These are phyloP conservation scores for Papilio glaucus DNA, from an alignment of 1,140 invertebrate species.

Conservation along the genomic window DNA sequence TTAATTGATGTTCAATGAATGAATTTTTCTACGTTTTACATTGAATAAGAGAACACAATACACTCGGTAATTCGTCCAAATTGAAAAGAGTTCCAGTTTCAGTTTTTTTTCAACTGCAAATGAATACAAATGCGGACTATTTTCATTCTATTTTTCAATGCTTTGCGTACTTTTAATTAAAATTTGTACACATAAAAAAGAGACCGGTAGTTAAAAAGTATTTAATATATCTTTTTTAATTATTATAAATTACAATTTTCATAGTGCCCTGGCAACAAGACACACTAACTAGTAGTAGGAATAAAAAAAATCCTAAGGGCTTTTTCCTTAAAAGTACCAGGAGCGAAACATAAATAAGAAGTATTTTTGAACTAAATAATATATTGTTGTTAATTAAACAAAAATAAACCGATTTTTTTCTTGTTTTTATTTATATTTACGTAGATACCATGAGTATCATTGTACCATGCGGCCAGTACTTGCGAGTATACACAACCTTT, in stretches of 20 bases:
- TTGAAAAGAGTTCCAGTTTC: conserved; percentile 23
- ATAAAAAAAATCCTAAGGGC: too few relatives aligned
- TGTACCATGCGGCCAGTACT: too few relatives aligned
- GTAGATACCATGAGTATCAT: too few relatives aligned
- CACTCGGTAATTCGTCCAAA: conserved; percentile 28
- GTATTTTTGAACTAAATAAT: too few relatives aligned
- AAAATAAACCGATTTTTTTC: too few relatives aligned
- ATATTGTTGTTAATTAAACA: too few relatives aligned
- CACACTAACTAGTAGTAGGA: background rate
- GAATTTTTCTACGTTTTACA: conserved; percentile 20
- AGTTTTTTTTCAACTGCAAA: conserved; percentile 27
- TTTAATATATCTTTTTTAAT: conserved; percentile 1
- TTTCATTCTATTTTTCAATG: conserved; percentile 7
- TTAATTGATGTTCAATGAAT: conserved; percentile 30
- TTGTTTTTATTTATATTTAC: too few relatives aligned
- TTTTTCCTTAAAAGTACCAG: too few relatives aligned
- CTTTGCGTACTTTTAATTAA: background rate
- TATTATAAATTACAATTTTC: background rate
- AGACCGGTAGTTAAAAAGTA: conserved; percentile 9
- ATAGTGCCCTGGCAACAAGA: background rate
- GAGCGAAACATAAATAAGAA: too few relatives aligned
- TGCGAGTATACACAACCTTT: too few relatives aligned
- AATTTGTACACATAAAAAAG: background rate
- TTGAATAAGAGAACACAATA: conserved; percentile 29
- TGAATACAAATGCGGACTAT: conserved; percentile 24